These are phyloP conservation scores for Marmota flaviventris DNA, from an alignment of 2,113 vertebrate genomes.

Conservation along the genomic window DNA sequence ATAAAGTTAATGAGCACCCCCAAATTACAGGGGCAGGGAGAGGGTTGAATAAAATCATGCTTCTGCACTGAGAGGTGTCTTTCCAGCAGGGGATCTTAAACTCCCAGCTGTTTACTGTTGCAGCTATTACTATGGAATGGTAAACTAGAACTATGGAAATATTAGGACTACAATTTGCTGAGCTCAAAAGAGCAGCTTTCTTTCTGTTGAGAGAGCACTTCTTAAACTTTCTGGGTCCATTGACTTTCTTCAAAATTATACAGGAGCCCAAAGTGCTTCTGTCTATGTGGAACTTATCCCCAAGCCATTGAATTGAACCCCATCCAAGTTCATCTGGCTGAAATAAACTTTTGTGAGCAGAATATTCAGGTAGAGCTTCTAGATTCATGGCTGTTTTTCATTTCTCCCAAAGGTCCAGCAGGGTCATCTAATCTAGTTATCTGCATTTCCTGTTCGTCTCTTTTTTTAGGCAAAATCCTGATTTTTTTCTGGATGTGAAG, in stretches of 20 bases:
- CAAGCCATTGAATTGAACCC: neutral
- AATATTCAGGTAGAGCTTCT: neutral
- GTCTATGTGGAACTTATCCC: neutral
- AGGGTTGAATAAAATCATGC: neutral
- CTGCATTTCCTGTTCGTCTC: neutral
- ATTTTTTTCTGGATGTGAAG: neutral
- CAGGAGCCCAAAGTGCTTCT: neutral
- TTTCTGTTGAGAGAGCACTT: neutral
- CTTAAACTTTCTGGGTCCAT: neutral
- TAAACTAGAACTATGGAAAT: rapidly evolving
- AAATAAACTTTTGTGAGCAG: neutral
- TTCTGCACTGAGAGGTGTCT: neutral
- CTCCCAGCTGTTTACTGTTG: no score
- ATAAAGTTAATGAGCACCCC: rapidly evolving
- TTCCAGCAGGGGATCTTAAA: no score
- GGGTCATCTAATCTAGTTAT: no score
- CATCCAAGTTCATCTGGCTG: no score
- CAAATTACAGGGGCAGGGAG: no score
- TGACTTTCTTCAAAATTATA: neutral
- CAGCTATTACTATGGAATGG: no score
- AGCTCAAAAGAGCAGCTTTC: neutral
- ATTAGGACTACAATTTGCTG: neutral
- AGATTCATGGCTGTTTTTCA: neutral
- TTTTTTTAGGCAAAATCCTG: neutral
- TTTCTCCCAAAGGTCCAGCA: neutral